Evolutionary conservation across 2,888 invertebrate species (phyloP).

Genomic region (Athalia cordata): DNA sequence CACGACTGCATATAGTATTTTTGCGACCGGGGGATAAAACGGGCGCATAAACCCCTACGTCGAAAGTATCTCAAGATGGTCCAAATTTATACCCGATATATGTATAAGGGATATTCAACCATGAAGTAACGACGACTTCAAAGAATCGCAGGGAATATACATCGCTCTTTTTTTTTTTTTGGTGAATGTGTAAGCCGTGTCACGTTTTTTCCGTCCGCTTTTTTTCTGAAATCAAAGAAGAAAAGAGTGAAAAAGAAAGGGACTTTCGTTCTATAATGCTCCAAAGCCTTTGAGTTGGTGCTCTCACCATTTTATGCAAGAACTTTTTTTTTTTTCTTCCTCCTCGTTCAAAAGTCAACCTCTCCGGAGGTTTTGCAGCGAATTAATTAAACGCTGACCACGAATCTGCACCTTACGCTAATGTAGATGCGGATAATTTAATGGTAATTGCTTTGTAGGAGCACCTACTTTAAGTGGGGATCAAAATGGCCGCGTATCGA

Average conservation of each 20-base stretch:
- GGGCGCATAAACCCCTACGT: not conserved
- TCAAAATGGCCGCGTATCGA: constrained; percentile 11
- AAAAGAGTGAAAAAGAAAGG: too few species aligned
- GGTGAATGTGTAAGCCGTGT: too few species aligned
- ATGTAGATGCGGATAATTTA: not conserved
- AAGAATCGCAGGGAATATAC: too few species aligned
- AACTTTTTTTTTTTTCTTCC: not conserved
- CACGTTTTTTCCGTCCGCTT: too few species aligned
- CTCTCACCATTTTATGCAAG: not conserved
- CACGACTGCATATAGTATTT: not conserved
- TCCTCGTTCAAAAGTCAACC: constrained; percentile 13
- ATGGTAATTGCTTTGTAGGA: not conserved
- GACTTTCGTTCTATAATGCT: too few species aligned
- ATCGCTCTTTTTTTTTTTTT: too few species aligned
- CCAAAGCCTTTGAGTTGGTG: too few species aligned
- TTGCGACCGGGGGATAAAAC: not conserved
- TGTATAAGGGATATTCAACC: too few species aligned
- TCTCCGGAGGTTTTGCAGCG: not conserved
- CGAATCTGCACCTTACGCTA: not conserved
- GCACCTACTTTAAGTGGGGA: constrained; percentile 5
- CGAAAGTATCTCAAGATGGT: too few species aligned
- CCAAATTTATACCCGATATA: too few species aligned
- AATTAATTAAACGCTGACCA: constrained; percentile 39
- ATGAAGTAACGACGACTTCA: too few species aligned
- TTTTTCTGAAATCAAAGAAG: too few species aligned